These are phyloP conservation scores for Cydia pomonella DNA, from an alignment of 1,140 invertebrate species.

Conservation along the genomic window DNA sequence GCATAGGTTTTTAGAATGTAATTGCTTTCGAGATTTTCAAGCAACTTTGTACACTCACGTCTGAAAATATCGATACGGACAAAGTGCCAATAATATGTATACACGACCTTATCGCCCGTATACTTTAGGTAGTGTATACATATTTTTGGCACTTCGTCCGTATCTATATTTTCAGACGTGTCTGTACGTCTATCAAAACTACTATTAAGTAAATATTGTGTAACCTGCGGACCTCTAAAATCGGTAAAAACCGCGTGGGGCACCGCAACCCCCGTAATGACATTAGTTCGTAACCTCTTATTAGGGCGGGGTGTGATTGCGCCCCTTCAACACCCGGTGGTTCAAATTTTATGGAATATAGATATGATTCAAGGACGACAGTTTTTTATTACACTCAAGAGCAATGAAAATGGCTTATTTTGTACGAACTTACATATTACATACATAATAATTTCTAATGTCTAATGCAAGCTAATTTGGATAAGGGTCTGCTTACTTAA, in stretches of 20 bases:
- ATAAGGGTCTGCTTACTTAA: too few species aligned
- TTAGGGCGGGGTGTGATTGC: slow-evolving; percentile 50
- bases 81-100: too few species aligned
- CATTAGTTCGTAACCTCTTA: slow-evolving; percentile 70
- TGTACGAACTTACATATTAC: not conserved
- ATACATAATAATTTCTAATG: not conserved
- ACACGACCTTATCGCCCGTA: too few species aligned
- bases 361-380: slow-evolving; percentile 19
- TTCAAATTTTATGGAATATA: slow-evolving; percentile 19
- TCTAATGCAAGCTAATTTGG: too few species aligned
- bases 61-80: too few species aligned
- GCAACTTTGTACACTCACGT: too few species aligned
- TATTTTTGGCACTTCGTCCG: too few species aligned
- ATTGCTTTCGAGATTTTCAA: too few species aligned
- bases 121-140: too few species aligned
- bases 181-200: too few species aligned
- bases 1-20: too few species aligned
- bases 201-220: not conserved
- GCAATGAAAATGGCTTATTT: not conserved
- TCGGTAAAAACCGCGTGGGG: slow-evolving; percentile 51
- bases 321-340: slow-evolving; percentile 9
- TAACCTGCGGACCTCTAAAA: slow-evolving; percentile 48
- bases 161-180: too few species aligned
- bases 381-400: not conserved
- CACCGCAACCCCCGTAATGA: slow-evolving; percentile 52